A percentile compares a stretch with the other conserved stretches of the same genome.
phyloP scores from a whole-genome alignment of 2,113 vertebrate species.

The Cebidichthys violaceus region DNA sequence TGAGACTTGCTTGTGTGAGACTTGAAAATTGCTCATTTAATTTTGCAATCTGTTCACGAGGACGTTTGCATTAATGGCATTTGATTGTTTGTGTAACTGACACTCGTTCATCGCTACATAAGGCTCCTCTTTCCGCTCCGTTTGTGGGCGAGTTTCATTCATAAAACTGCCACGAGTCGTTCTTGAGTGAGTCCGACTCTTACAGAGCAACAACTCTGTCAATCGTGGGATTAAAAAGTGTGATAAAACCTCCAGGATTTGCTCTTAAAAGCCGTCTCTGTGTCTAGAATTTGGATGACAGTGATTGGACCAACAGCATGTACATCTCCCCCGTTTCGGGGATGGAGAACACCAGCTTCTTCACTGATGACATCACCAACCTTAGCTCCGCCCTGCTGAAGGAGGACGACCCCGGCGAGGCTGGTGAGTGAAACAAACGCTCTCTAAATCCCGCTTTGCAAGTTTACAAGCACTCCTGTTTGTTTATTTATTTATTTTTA shows the following conservation, averaged over 20 bases:
- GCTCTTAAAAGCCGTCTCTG: neutral
- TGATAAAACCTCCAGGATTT: neutral
- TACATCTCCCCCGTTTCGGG: conserved; percentile 82
- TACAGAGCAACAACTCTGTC: neutral
- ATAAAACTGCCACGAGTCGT: neutral
- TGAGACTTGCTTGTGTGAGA: too few relatives aligned
- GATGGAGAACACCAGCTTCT: conserved; percentile 82
- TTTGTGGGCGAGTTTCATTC: too few relatives aligned
- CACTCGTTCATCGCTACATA: too few relatives aligned
- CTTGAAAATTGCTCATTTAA: too few relatives aligned
- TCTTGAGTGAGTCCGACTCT: neutral
- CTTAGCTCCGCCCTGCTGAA: conserved; percentile 90
- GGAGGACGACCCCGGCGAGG: conserved; percentile 96
- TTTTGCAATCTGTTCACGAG: too few relatives aligned
- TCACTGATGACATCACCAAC: conserved; percentile 89
- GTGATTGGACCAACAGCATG: conserved; percentile 87
- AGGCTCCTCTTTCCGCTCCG: too few relatives aligned
- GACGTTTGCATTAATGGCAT: too few relatives aligned
- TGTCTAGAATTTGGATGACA: conserved; percentile 88
- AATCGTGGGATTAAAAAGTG: neutral
- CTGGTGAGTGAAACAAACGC: conserved; percentile 82
- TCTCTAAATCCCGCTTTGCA: neutral
- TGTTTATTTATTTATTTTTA: too few relatives aligned
- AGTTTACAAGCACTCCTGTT: neutral
- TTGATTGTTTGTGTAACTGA: too few relatives aligned